Percentiles rank a stretch among this genome's conserved stretches.
Conservation (phyloP, 2,113 vertebrate genomes). For the Sterna hirundo region DNA sequence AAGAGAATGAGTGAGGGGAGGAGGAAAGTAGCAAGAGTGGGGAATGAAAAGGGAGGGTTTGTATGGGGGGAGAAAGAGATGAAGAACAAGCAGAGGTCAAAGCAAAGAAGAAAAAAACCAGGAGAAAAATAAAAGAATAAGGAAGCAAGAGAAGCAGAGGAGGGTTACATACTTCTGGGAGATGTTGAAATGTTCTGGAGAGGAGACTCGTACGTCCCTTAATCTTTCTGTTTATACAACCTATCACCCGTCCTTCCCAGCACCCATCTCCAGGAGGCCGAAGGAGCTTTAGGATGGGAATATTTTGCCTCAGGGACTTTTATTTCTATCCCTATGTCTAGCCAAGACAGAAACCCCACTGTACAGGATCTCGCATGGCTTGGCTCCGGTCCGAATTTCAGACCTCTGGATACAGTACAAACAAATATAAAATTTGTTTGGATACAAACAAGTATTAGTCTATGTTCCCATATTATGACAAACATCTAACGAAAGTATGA, state of each 20-base stretch:
- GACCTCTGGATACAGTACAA: not conserved
- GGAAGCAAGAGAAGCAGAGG: not conserved
- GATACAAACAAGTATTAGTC: not conserved
- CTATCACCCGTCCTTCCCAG: not conserved
- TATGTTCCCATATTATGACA: not conserved
- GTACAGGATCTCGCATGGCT: not conserved
- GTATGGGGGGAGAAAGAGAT: constrained; percentile 14
- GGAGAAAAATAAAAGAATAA: not conserved
- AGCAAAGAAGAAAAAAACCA: constrained; percentile 14
- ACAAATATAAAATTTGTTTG: not conserved
- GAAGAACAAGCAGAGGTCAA: constrained; percentile 70
- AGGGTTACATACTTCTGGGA: not conserved
- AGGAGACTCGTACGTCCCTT: rapidly evolving
- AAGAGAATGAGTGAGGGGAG: constrained; percentile 68
- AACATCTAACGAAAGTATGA: not conserved
- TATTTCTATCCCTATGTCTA: not conserved
- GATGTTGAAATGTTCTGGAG: not conserved
- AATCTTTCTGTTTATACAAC: not conserved
- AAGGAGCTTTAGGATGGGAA: not conserved
- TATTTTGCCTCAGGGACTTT: not conserved
- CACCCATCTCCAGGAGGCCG: not conserved
- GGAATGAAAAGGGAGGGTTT: constrained; percentile 54
- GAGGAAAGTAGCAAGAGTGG: constrained; percentile 29
- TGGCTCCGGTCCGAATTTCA: not conserved
- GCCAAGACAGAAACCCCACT: not conserved